These are phyloP conservation scores for Hyalella azteca DNA, from an alignment of 2,888 invertebrate genomes.

Conservation along the genomic window DNA sequence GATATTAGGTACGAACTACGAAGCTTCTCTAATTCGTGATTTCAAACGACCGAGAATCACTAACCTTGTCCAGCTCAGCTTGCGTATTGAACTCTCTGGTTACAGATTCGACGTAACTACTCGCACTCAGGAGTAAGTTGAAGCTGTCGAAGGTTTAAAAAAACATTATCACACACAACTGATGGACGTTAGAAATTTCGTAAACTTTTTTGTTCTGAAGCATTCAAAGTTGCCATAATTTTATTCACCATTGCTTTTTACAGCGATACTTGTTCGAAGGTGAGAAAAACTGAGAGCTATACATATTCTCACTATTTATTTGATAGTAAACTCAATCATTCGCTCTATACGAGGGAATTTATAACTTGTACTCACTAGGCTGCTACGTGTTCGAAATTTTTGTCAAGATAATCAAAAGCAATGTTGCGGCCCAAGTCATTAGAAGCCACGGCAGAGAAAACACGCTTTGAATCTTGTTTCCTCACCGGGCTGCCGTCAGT, in stretches of 20 bases:
- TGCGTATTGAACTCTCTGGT: constrained; percentile 61
- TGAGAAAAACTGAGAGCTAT: not conserved
- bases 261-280: not conserved
- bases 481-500: constrained; percentile 77
- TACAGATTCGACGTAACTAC: constrained; percentile 60
- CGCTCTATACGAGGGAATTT: not conserved
- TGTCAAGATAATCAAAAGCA: constrained; percentile 77
- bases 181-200: too few species aligned
- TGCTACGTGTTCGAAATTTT: constrained; percentile 70
- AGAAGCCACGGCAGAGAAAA: constrained; percentile 77
- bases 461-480: constrained; percentile 79
- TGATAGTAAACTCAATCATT: not conserved
- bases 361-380: constrained; percentile 38
- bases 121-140: constrained; percentile 60
- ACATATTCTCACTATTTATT: not conserved
- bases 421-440: constrained; percentile 82
- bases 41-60: not conserved
- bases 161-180: too few species aligned
- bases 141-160: constrained; percentile 60
- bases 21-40: not conserved
- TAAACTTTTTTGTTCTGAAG: too few species aligned
- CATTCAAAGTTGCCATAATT: too few species aligned
- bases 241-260: not conserved
- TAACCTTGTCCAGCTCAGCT: constrained; percentile 60
- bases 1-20: not conserved